Evolutionary conservation across 1,140 invertebrate species (phyloP), one percentile per base, ranked within the genome.

Genomic region (Heliconius himera): DNA sequence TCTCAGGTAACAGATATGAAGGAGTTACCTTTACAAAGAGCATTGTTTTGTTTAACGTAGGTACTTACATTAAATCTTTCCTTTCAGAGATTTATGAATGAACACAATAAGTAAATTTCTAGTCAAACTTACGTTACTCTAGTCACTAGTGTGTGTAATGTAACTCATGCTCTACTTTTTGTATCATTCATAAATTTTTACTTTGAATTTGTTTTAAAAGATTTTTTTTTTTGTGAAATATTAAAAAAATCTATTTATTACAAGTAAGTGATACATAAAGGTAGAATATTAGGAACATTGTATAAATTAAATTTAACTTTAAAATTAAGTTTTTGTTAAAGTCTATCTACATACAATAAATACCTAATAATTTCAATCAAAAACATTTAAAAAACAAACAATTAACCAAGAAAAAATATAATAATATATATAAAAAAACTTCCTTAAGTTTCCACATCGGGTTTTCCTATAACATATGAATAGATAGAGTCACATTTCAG

Each of bases 1-100:
- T 77, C 84, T 82, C 81, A 85, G 84, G 82, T 83, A 85, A 82
- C 81, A 79, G 78, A 54, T 78, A 77, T 81, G 74, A 81, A 81
- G 80, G 71, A 79, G 78, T 82, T 78, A 81, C 76, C 81, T 54
- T 83, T 70, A 74, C 81, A 76, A 72, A 73, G 56, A 74, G 70
- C 22, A 72, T 73, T 77, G 70, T 79, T 84, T 76, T 54, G 54
- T 76, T 73, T 77, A 70, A 36, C 81, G 22, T 71, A 78, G 46
- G 38, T 38, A 36, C 81, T 74, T 71, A 78, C 49, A 38, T 22
- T 49, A 78, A 74, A 56, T 66, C 36, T n/a, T 22, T 3, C 8
- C 36, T 73, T 78, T 78, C 73, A 74, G 60, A 38, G 33, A 49
- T 78, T 51, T 49, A 71, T 77, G 76, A 77, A 77, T 77, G 70